Conservation (phyloP, 2,113 vertebrate species). For the Pontoporia blainvillei region DNA sequence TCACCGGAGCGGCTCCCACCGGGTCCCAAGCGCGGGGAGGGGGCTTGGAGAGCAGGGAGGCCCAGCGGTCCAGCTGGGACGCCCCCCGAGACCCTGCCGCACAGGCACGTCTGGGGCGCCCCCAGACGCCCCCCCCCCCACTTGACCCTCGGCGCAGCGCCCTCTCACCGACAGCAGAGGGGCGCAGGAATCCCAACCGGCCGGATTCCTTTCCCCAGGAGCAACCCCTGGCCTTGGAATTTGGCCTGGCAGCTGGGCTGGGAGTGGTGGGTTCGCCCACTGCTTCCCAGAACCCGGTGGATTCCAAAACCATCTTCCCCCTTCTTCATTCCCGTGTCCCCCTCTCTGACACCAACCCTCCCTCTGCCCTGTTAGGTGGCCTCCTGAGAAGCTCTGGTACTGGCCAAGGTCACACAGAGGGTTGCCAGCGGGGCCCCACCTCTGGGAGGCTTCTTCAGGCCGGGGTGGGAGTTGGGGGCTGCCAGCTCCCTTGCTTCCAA, state of each 20-base stretch:
- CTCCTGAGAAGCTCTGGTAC: background rate
- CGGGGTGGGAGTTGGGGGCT: accelerated
- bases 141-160: background rate
- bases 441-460: background rate
- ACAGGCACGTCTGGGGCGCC: accelerated
- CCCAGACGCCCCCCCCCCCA: background rate
- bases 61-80: too few species aligned
- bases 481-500: background rate
- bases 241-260: background rate
- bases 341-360: background rate
- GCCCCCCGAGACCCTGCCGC: background rate
- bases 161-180: accelerated
- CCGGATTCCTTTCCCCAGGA: conserved; percentile 27
- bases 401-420: background rate
- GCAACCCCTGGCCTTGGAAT: conserved; percentile 23
- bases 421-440: accelerated
- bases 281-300: background rate
- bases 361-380: background rate
- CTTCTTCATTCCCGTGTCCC: too few species aligned
- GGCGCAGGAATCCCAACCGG: background rate
- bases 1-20: accelerated
- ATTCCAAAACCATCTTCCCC: background rate
- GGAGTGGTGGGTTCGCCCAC: background rate
- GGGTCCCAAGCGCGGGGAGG: accelerated
- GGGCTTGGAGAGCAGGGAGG: background rate